Evolutionary conservation across 2,113 vertebrate genomes (phyloP).

Genomic region (Eptatretus burgeri): DNA sequence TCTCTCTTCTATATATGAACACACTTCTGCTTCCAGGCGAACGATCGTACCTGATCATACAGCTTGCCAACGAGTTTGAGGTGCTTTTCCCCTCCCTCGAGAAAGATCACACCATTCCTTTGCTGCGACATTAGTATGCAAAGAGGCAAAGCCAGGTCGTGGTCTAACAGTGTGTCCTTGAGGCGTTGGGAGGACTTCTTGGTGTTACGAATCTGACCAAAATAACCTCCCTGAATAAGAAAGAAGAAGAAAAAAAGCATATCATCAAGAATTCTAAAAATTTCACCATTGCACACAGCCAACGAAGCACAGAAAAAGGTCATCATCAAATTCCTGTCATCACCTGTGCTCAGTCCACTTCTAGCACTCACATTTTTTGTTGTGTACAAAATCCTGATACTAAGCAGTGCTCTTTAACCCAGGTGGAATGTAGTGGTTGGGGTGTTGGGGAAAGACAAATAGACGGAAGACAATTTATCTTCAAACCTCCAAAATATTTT

Average conservation of each 20-base stretch:
- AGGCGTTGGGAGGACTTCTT: conserved; percentile 91
- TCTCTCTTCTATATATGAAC: not conserved
- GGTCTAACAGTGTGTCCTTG: conserved; percentile 64
- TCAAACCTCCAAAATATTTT: no score
- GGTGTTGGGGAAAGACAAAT: no score
- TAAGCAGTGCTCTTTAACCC: no score
- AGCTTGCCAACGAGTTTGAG: conserved; percentile 89
- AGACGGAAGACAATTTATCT: no score
- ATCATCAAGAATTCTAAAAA: no score
- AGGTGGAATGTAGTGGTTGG: no score
- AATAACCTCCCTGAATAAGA: conserved; percentile 59
- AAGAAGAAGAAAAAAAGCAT: conserved; percentile 3
- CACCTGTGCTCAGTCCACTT: no score
- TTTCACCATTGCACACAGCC: no score
- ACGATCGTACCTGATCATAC: conserved; percentile 53
- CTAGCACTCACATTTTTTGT: no score
- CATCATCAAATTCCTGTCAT: no score
- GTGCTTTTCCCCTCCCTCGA: conserved; percentile 89
- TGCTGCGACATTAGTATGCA: conserved; percentile 95
- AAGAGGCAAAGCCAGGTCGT: conserved; percentile 66
- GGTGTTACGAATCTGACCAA: conserved; percentile 91
- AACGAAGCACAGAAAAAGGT: no score
- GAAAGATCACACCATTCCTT: conserved; percentile 64
- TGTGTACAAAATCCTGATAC: no score
- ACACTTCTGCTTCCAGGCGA: conserved; percentile 8